A percentile compares a stretch with the other conserved stretches of the same genome.
These are phyloP conservation scores for Alectoris magna DNA, from an alignment of 2,797 vertebrate species.

Conservation along the genomic window DNA sequence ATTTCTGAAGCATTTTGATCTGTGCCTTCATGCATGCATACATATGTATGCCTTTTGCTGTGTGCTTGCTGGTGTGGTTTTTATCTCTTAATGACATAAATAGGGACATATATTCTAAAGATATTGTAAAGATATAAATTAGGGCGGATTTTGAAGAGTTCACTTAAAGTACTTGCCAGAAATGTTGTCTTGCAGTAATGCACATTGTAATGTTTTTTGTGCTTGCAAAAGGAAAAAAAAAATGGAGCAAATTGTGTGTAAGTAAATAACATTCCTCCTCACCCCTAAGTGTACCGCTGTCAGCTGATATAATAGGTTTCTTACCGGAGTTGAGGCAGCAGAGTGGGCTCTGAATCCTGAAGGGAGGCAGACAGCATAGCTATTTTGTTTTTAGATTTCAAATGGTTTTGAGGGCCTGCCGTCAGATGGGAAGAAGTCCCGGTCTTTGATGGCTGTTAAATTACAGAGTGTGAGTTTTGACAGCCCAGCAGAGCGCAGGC, in stretches of 20 bases:
- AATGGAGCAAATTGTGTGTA: conserved; percentile 27
- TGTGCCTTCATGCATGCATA: neutral
- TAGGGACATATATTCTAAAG: neutral
- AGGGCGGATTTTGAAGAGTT: conserved; percentile 27
- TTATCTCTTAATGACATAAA: conserved; percentile 34
- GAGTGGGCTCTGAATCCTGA: conserved; percentile 43
- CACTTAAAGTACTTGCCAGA: neutral
- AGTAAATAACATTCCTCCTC: conserved; percentile 47
- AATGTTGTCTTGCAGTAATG: neutral
- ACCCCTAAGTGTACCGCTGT: conserved; percentile 2
- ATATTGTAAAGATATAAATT: conserved; percentile 11
- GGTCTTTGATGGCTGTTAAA: conserved; percentile 36
- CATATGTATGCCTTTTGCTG: neutral
- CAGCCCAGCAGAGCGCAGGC: neutral
- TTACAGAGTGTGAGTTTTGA: neutral
- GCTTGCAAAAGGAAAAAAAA: neutral
- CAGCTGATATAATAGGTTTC: conserved; percentile 49
- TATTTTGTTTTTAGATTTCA: conserved; percentile 56
- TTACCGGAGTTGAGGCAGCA: conserved; percentile 16
- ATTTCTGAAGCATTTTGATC: conserved; percentile 25
- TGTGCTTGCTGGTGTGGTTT: neutral
- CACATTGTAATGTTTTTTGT: neutral
- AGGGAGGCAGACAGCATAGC: conserved; percentile 28
- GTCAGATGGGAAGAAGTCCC: neutral
- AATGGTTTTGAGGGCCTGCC: conserved; percentile 15